phyloP scores from a whole-genome alignment of 2,888 invertebrate species.

The Meteorus colon region DNA sequence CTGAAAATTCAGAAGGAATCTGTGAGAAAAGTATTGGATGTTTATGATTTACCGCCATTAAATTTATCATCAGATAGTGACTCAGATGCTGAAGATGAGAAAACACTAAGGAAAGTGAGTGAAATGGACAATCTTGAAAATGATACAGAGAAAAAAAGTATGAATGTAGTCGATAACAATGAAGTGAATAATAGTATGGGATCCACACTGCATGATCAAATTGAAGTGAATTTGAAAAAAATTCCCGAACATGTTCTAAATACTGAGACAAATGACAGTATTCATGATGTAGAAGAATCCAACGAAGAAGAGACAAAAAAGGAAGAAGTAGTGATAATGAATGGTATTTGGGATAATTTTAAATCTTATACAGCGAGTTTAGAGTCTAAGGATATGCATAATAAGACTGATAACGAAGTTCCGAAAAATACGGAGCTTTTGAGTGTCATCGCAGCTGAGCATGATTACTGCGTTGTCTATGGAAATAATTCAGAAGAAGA shows the following conservation, averaged over 20 bases:
- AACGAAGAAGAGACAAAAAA: conserved; percentile 71
- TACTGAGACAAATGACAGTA: conserved; percentile 9
- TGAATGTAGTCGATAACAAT: conserved; percentile 38
- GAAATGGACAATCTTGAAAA: conserved; percentile 55
- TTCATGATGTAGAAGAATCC: conserved; percentile 50
- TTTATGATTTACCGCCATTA: conserved; percentile 84
- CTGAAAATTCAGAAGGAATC: conserved; percentile 68
- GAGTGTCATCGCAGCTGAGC: conserved; percentile 76
- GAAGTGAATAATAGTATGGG: conserved; percentile 31
- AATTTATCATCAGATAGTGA: conserved; percentile 89
- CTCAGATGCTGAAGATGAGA: conserved; percentile 78
- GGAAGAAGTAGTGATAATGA: conserved; percentile 78
- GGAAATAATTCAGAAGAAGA: conserved; percentile 56
- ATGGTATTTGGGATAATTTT: conserved; percentile 86
- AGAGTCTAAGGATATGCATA: conserved; percentile 65
- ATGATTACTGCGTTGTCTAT: conserved; percentile 81
- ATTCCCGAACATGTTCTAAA: neutral
- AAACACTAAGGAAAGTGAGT: conserved; percentile 59
- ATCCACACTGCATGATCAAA: conserved; percentile 44
- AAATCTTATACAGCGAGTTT: conserved; percentile 83
- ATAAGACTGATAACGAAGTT: conserved; percentile 48
- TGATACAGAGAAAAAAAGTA: conserved; percentile 47
- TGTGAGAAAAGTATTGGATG: conserved; percentile 76
- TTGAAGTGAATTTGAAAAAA: conserved; percentile 52
- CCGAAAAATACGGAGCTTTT: conserved; percentile 60